phyloP scores from a whole-genome alignment of 1,140 invertebrate species.

The Rhagoletis zephyria region DNA sequence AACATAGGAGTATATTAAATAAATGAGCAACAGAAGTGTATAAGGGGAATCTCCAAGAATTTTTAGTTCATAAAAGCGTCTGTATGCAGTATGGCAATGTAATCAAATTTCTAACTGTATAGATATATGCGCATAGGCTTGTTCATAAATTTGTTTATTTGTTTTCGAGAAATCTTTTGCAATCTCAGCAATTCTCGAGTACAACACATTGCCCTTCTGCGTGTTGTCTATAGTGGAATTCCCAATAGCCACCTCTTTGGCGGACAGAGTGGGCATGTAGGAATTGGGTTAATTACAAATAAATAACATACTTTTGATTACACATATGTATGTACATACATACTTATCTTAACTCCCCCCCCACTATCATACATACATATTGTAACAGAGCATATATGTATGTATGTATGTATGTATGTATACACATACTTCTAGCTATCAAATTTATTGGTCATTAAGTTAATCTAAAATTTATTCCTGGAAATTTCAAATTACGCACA shows the following conservation, averaged over 20 bases:
- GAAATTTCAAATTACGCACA: constrained; percentile 45
- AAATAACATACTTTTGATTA: not conserved
- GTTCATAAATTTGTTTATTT: constrained; percentile 19
- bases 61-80: no score
- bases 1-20: not conserved
- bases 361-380: not conserved
- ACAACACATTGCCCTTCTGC: constrained; percentile 28
- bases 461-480: constrained; percentile 49
- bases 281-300: not conserved
- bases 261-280: not conserved
- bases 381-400: not conserved
- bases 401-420: not conserved
- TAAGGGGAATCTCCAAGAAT: not conserved
- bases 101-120: not conserved
- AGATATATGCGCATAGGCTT: not conserved
- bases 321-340: not conserved
- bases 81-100: not conserved
- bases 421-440: not conserved
- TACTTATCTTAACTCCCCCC: not conserved
- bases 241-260: not conserved
- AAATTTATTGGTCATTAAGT: constrained; percentile 50
- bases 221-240: not conserved
- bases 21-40: not conserved
- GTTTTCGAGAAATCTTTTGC: constrained; percentile 3
- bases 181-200: constrained; percentile 8